Evolutionary conservation across 1,140 invertebrate genomes (phyloP).

Genomic region (Leptinotarsa lineolata): DNA sequence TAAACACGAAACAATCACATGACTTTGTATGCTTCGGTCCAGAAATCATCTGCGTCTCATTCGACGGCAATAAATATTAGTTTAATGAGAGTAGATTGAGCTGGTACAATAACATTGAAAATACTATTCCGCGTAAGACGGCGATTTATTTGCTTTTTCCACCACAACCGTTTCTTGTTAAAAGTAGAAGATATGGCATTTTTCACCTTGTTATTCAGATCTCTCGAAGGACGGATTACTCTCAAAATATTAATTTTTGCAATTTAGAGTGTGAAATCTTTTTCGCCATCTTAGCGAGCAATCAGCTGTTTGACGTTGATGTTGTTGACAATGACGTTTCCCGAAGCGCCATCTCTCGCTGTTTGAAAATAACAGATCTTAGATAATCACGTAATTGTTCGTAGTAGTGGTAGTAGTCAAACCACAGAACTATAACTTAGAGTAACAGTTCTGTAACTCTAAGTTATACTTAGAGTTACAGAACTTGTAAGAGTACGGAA

Average conservation of each 20-base stretch:
- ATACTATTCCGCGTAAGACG: not conserved
- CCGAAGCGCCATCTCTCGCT: too few species aligned
- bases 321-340: not conserved
- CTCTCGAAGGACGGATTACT: constrained; percentile 33
- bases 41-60: constrained; percentile 31
- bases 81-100: constrained; percentile 23
- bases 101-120: constrained; percentile 29
- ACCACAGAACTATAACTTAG: too few species aligned
- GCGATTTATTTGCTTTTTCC: not conserved
- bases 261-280: constrained; percentile 28
- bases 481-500: too few species aligned
- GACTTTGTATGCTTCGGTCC: constrained; percentile 18
- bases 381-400: too few species aligned
- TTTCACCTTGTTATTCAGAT: constrained; percentile 11
- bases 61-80: constrained; percentile 31
- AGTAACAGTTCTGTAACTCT: too few species aligned
- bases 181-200: too few species aligned
- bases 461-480: too few species aligned
- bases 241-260: constrained; percentile 31
- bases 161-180: constrained; percentile 6
- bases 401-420: too few species aligned
- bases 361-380: too few species aligned
- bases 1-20: constrained; percentile 22
- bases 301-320: constrained; percentile 25
- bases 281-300: constrained; percentile 31